These are phyloP conservation scores for Spialia ferax DNA, from an alignment of 2,888 invertebrate genomes.

Conservation along the genomic window DNA sequence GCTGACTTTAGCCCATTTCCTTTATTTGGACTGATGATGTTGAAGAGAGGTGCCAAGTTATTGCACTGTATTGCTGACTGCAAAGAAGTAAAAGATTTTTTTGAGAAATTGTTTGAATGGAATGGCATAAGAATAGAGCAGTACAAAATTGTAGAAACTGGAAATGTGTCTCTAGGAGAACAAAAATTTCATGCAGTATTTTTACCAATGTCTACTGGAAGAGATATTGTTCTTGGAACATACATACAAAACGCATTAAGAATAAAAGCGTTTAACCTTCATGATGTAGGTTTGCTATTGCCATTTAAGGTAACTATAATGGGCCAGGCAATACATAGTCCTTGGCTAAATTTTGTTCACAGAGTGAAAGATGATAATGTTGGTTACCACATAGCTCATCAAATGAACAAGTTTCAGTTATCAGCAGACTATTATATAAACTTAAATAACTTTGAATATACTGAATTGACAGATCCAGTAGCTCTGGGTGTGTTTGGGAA, in stretches of 20 bases:
- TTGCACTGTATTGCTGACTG: constrained; percentile 77
- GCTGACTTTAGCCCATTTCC: constrained; percentile 89
- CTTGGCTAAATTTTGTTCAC: constrained; percentile 87
- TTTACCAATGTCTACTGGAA: neutral
- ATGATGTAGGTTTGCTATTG: constrained; percentile 76
- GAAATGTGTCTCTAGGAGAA: constrained; percentile 55
- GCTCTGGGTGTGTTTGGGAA: constrained; percentile 56
- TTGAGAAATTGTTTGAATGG: constrained; percentile 69
- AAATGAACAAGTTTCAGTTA: constrained; percentile 88
- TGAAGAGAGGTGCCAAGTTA: constrained; percentile 78
- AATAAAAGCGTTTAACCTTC: constrained; percentile 59
- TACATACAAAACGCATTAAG: constrained; percentile 56
- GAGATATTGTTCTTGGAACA: constrained; percentile 67
- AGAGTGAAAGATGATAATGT: constrained; percentile 85
- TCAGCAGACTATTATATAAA: constrained; percentile 84
- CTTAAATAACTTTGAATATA: constrained; percentile 70
- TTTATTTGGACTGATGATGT: constrained; percentile 86
- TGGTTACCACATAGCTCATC: constrained; percentile 82
- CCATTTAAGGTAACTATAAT: constrained; percentile 84
- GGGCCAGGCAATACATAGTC: constrained; percentile 87
- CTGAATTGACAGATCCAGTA: constrained; percentile 65
- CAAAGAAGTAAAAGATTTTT: constrained; percentile 68
- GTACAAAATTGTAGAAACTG: constrained; percentile 15
- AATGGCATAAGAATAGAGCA: constrained; percentile 64
- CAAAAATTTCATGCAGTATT: constrained; percentile 81